Evolutionary conservation across 1,140 invertebrate genomes (phyloP), one percentile per base, ranked within the genome.

Genomic region (Formica selysi): DNA sequence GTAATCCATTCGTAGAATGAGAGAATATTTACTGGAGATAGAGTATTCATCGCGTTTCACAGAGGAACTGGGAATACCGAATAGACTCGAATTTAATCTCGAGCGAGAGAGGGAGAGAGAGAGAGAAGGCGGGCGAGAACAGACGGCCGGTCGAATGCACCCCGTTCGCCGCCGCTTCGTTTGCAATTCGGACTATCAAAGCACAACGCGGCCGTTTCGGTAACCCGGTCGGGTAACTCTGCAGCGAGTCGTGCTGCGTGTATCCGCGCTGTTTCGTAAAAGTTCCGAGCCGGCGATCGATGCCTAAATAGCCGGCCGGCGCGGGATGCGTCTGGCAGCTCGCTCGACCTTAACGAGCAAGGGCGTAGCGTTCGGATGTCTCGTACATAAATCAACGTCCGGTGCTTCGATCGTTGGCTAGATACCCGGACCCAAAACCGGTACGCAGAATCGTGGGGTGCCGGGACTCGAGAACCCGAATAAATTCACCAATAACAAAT

Each of bases 301-400:
- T 83, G 79, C 68, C 79, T 74, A 74, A 83, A 83, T 81, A 81
- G 79, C 79, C 41, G n/a, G 54, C 19, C 51, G 68, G 79, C 44
- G 76, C 67, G 71, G 71, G 71, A 76, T 76, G 76, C 59, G 74
- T 78, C 76, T 78, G 76, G 76, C 59, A 13, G 71, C 64, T 79
- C 62, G 76, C 22, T 68, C 86, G 85, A 89, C 61, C 89, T 81
- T 90, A 90, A 90, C 88, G 89, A 90, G 83, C 86, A 71, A 86
- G 89, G 86, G 70, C 68, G 57, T 80, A 64, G 76, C 81, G 81
- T 84, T 80, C 64, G 87, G 64, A 81, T 79, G 88, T 89, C 86
- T 68, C 86, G 38, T 54, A 87, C 86, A 90, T 90, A 90, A 91
- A 90, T 91, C 89, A 91, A 88, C 65, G 86, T 76, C 71, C 62